Conservation (phyloP, 2,888 invertebrate genomes). For the Entomobrya multifasciata region DNA sequence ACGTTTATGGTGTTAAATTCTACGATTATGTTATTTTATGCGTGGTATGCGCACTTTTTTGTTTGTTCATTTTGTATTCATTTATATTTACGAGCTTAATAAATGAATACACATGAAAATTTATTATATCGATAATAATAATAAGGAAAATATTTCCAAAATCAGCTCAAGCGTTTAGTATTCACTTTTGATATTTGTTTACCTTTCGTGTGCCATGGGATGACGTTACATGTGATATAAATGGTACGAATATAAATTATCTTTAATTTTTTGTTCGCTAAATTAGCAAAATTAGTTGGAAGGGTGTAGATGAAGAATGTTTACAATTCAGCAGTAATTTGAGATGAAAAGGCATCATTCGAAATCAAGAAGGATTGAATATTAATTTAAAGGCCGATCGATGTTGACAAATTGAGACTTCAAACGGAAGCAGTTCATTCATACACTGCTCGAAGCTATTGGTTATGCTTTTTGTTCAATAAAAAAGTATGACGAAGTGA, state of each 20-base stretch:
- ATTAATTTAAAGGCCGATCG: constrained; percentile 36
- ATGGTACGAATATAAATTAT: constrained; percentile 30
- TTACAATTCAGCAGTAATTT: too few relatives aligned
- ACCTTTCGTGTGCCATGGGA: not conserved
- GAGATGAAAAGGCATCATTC: too few relatives aligned
- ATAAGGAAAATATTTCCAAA: constrained; percentile 4
- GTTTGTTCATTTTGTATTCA: too few relatives aligned
- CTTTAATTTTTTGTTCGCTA: constrained; percentile 25
- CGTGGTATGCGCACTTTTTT: too few relatives aligned
- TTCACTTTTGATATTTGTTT: constrained; percentile 22
- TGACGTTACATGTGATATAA: not conserved
- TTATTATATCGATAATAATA: constrained; percentile 7
- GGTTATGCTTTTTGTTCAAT: too few relatives aligned
- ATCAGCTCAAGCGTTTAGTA: constrained; percentile 1
- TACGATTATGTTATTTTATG: too few relatives aligned
- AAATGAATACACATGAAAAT: constrained; percentile 9
- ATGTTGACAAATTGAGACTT: constrained; percentile 39
- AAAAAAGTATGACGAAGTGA: constrained; percentile 11
- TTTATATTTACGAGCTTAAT: not conserved
- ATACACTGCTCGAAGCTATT: constrained; percentile 15
- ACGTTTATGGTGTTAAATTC: constrained; percentile 10
- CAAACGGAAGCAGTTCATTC: constrained; percentile 34
- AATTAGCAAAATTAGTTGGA: not conserved
- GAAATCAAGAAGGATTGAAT: not conserved
- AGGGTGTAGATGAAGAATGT: not conserved